Evolutionary conservation across 1,140 invertebrate genomes (phyloP).

Genomic region (Carcinoscorpius rotundicauda): DNA sequence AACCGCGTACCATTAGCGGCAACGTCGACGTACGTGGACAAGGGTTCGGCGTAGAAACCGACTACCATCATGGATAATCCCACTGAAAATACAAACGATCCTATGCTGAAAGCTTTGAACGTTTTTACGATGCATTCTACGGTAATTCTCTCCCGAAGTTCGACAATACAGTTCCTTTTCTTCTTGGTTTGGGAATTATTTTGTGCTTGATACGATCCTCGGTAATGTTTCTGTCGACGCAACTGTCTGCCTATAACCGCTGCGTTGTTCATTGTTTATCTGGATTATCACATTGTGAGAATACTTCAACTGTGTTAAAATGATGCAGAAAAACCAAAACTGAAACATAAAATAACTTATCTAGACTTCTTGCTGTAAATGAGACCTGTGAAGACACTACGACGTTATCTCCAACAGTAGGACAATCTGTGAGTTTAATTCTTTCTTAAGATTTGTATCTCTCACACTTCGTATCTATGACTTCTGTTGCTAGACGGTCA

Average conservation of each 20-base stretch:
- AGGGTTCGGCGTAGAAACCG: conserved; percentile 56
- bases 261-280: conserved; percentile 23
- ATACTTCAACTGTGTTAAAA: too few species aligned
- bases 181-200: conserved; percentile 17
- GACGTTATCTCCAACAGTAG: too few species aligned
- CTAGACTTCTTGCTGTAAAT: too few species aligned
- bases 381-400: too few species aligned
- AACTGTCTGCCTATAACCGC: conserved; percentile 28
- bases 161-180: conserved; percentile 12
- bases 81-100: conserved; percentile 65
- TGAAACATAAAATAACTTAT: too few species aligned
- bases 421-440: too few species aligned
- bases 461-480: too few species aligned
- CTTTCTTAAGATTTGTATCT: too few species aligned
- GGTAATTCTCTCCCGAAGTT: conserved; percentile 13
- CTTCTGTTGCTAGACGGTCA: too few species aligned
- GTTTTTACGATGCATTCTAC: conserved; percentile 67
- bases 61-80: conserved; percentile 83
- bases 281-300: too few species aligned
- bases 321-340: too few species aligned
- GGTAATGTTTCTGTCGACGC: conserved; percentile 26
- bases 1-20: conserved; percentile 67
- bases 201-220: conserved; percentile 14
- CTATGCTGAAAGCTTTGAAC: conserved; percentile 69
- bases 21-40: conserved; percentile 60